phyloP scores from a whole-genome alignment of 2,113 vertebrate species.

The Murina feae region DNA sequence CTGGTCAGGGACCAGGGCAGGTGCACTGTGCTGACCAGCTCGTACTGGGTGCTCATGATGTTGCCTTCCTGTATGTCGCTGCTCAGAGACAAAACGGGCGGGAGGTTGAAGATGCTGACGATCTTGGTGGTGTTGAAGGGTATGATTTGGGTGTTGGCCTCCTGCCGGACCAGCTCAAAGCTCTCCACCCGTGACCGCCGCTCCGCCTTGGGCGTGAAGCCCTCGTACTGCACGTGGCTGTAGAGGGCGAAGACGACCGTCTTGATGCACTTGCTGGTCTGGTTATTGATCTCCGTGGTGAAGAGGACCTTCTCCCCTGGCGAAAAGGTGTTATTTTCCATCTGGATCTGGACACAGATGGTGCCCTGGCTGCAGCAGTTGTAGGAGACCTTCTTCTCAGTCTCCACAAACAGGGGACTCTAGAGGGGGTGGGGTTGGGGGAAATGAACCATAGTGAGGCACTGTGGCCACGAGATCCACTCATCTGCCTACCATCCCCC shows the following conservation, averaged over 20 bases:
- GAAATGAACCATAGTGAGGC: not conserved
- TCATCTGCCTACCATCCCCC: accelerated
- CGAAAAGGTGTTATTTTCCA: constrained; percentile 25
- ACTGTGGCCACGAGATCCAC: too few relatives aligned
- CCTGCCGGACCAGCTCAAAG: constrained; percentile 44
- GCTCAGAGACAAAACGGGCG: constrained; percentile 56
- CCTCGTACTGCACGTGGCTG: constrained; percentile 20
- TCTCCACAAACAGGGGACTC: constrained; percentile 28
- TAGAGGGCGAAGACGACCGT: constrained; percentile 12
- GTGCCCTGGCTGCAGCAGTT: constrained; percentile 56
- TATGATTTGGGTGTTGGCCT: not conserved
- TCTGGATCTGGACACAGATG: constrained; percentile 25
- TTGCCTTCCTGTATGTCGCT: not conserved
- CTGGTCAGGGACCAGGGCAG: constrained; percentile 61
- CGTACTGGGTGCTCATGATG: constrained; percentile 59
- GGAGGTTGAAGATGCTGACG: constrained; percentile 53
- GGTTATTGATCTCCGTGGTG: constrained; percentile 61
- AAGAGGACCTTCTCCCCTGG: constrained; percentile 40
- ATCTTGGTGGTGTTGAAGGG: constrained; percentile 47
- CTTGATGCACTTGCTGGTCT: constrained; percentile 46
- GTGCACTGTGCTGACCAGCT: constrained; percentile 55
- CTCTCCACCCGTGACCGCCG: not conserved
- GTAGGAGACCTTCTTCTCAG: constrained; percentile 32
- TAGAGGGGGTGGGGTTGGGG: not conserved
- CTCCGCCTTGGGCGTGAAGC: constrained; percentile 42